Evolutionary conservation across 1,140 invertebrate genomes (phyloP).

Genomic region (Calephelis virginiensis): DNA sequence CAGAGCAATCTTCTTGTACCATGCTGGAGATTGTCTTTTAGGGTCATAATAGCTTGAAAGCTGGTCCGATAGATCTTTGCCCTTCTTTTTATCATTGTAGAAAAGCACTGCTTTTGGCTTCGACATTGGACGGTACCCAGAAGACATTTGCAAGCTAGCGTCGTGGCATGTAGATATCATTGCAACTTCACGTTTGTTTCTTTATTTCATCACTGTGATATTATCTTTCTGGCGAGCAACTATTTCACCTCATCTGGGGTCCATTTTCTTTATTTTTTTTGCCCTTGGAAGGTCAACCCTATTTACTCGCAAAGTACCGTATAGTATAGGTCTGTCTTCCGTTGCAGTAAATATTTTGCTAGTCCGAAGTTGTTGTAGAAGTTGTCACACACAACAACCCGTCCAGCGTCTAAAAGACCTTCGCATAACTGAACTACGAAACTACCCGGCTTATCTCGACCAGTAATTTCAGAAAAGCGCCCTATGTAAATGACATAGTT

Average conservation of each 20-base stretch:
- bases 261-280: slow-evolving; percentile 8
- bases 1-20: slow-evolving; percentile 20
- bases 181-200: slow-evolving; percentile 6
- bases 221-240: slow-evolving; percentile 18
- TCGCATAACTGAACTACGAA: too few relatives aligned
- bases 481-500: neutral
- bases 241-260: slow-evolving; percentile 12
- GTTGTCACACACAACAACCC: too few relatives aligned
- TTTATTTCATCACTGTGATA: slow-evolving; percentile 18
- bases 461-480: too few relatives aligned
- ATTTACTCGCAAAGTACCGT: slow-evolving; percentile 17
- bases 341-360: too few relatives aligned
- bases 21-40: slow-evolving; percentile 17
- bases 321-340: too few relatives aligned
- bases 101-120: slow-evolving; percentile 20
- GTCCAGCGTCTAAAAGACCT: too few relatives aligned
- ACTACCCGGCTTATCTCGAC: too few relatives aligned
- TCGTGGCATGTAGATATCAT: slow-evolving; percentile 26
- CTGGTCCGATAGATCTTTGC: slow-evolving; percentile 25
- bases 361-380: too few relatives aligned
- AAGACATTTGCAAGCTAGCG: slow-evolving; percentile 18
- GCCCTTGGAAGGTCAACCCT: slow-evolving; percentile 1
- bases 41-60: slow-evolving; percentile 23
- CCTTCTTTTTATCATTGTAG: too few relatives aligned
- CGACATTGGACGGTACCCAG: slow-evolving; percentile 7